Percentiles rank a stretch among this genome's conserved stretches.
Evolutionary conservation across 2,797 vertebrate species (phyloP).

Genomic region (Xenops minutus): DNA sequence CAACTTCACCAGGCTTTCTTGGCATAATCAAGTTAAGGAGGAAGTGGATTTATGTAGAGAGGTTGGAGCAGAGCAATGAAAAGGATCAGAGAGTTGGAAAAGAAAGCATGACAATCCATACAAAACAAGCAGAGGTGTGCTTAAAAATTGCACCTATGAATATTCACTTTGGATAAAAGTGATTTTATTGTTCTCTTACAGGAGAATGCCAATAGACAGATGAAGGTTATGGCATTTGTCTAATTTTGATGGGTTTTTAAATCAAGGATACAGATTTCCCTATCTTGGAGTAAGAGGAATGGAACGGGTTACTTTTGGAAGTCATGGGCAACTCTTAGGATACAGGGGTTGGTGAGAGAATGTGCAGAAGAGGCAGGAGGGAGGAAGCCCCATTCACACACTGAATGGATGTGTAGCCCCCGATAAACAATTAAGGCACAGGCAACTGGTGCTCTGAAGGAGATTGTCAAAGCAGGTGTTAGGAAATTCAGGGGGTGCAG

Average conservation of each 20-base stretch:
- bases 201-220: neutral
- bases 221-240: neutral
- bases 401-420: neutral
- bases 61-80: neutral
- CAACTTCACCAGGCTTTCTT: neutral
- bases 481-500: neutral
- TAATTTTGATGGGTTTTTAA: neutral
- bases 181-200: neutral
- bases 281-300: neutral
- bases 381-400: neutral
- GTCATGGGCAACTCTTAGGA: rapidly evolving
- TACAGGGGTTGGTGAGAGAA: neutral
- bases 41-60: neutral
- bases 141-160: neutral
- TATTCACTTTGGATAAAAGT: neutral
- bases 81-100: neutral
- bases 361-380: rapidly evolving
- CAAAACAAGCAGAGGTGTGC: rapidly evolving
- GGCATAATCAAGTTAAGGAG: neutral
- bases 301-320: neutral
- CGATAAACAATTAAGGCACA: neutral
- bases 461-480: neutral
- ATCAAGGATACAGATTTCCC: neutral
- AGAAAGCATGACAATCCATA: neutral
- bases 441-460: neutral